Base-by-base conservation (phyloP, 1,140 invertebrate genomes). In the Drosophila bipectinata region DNA sequence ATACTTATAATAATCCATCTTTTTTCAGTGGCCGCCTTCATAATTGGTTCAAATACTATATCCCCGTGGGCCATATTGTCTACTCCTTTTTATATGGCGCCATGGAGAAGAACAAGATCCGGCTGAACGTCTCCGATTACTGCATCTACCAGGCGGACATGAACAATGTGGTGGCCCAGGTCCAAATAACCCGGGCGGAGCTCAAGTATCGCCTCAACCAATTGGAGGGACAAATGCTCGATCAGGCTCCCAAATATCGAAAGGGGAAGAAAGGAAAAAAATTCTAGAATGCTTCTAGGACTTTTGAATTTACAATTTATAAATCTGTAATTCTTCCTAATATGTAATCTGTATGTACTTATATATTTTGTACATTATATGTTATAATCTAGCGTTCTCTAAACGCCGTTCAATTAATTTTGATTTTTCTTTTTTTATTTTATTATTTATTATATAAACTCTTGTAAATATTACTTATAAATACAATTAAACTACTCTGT, bases 21-120 rank as follows among this genome's bases (percentile, higher is more conserved):
- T 41, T 4, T 44, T 62, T 2, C 15, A 81, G 83, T 0, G 51
- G 15, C 15, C 80, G 78, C 4, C 32, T 49, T 6, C 61, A 79
- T 14, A 89, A 85, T 51, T 85, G 79, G 72, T 74, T 91, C 10
- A 91, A 91, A 30, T 91, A 78, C 45, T 91, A 91, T 58, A 58
- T 89, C 32, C 90, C 90, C 1, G 82, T 91, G 15, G 76, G 73
- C 12, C 60, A 90, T 37, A 80, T 91, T 12, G 77, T 82, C 12
- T 91, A 91, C 48, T 90, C 90, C 1, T 90, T 63, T 52, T 52
- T 91, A 0, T 91, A 88, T 53, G 90, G 90, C 10, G 63, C 82
- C 21, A 53, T 91, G 60, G 90, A 91, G 48, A 91, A 91, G 54
- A 91, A 91, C 58, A 83, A 71, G 48, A 53, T 72, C 24, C 89